phyloP scores from a whole-genome alignment of 2,888 invertebrate species.

The Drosophila borborema region DNA sequence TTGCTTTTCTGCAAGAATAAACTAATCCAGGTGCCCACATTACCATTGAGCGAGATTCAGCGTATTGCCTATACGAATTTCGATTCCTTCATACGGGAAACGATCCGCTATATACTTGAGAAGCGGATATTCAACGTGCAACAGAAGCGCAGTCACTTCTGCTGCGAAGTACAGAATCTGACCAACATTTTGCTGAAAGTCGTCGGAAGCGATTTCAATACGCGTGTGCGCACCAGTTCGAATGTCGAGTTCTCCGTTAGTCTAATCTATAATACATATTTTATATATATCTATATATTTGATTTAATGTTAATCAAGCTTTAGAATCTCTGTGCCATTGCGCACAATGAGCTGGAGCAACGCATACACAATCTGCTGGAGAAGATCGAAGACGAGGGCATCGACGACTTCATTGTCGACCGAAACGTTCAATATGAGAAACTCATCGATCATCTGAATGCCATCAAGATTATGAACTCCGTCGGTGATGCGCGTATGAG shows the following conservation, averaged over 20 bases:
- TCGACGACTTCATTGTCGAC: conserved; percentile 12
- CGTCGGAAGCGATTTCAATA: conserved; percentile 74
- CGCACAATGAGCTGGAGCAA: conserved; percentile 60
- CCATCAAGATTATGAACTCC: conserved; percentile 47
- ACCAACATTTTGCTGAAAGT: conserved; percentile 71
- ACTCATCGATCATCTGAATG: conserved; percentile 54
- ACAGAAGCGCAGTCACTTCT: conserved; percentile 64
- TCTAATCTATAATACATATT: not conserved
- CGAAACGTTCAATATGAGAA: not conserved
- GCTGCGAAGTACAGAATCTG: conserved; percentile 69
- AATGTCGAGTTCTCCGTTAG: conserved; percentile 66
- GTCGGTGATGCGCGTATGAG: conserved; percentile 49
- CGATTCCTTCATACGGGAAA: conserved; percentile 48
- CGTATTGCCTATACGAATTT: conserved; percentile 43
- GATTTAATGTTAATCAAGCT: no score
- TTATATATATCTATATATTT: not conserved
- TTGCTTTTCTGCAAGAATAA: conserved; percentile 43
- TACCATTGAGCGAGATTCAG: conserved; percentile 22
- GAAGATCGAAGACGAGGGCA: conserved; percentile 39
- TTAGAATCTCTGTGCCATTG: conserved; percentile 58
- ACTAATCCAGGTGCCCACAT: fast-evolving
- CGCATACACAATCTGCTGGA: conserved; percentile 49
- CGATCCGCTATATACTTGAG: conserved; percentile 49
- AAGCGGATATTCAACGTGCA: conserved; percentile 42
- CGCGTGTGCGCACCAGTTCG: conserved; percentile 54